Conservation (phyloP, 2,113 vertebrate species). For the Podarcis muralis region DNA sequence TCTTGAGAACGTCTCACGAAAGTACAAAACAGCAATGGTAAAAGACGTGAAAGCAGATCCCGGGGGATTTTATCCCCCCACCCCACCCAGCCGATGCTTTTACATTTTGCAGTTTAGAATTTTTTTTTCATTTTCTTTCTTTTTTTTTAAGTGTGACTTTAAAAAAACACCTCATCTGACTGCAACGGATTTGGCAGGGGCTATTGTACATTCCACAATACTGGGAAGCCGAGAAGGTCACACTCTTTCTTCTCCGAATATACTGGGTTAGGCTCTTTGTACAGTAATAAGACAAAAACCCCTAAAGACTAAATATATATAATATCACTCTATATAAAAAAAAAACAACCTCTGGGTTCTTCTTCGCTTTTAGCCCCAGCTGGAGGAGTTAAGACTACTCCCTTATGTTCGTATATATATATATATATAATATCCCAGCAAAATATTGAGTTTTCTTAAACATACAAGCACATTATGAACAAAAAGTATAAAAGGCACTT, state of each 20-base stretch:
- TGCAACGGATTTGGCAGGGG: not conserved
- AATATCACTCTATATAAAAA: slow-evolving; percentile 31
- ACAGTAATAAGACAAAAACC: not conserved
- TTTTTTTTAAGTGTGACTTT: not conserved
- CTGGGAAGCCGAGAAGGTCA: not conserved
- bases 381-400: not conserved
- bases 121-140: not conserved
- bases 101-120: not conserved
- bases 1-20: not conserved
- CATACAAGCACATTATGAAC: not conserved
- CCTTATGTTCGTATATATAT: not conserved
- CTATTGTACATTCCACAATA: not conserved
- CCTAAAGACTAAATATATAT: slow-evolving; percentile 68
- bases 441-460: not conserved
- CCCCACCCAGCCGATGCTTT: not conserved
- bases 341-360: not conserved
- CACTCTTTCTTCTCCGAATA: not conserved
- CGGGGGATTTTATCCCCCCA: too few species aligned
- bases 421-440: slow-evolving; percentile 25
- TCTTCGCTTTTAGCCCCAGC: not conserved
- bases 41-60: not conserved
- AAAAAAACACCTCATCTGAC: not conserved
- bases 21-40: not conserved
- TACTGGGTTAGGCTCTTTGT: slow-evolving; percentile 1
- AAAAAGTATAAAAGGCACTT: slow-evolving; percentile 16